These are phyloP conservation scores for Plagiodera versicolora DNA, from an alignment of 2,888 invertebrate species.

Conservation along the genomic window DNA sequence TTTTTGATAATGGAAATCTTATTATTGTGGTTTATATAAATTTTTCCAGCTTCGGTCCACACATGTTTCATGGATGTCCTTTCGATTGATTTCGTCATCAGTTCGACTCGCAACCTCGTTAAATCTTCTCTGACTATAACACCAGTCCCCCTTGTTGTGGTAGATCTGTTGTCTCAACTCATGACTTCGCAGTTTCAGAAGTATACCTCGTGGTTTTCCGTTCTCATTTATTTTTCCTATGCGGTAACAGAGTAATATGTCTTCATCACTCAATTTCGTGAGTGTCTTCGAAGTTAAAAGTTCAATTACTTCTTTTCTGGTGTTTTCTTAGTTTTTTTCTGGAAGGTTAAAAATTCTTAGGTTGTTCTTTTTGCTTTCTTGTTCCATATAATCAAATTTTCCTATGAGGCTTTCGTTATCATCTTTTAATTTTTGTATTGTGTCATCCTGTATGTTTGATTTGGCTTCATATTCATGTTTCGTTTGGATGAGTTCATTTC, in stretches of 20 bases:
- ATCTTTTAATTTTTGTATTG: neutral
- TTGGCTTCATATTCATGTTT: neutral
- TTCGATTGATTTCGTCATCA: neutral
- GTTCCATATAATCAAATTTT: neutral
- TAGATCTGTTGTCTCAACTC: neutral
- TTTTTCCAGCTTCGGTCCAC: constrained; percentile 4
- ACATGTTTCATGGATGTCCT: neutral
- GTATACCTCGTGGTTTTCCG: neutral
- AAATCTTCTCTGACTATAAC: constrained; percentile 1
- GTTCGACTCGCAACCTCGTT: neutral
- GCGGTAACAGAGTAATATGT: neutral
- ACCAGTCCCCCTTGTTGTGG: constrained; percentile 3
- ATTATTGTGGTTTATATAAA: neutral
- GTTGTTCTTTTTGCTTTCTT: constrained; percentile 1
- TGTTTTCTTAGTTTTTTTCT: neutral
- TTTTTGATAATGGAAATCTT: neutral
- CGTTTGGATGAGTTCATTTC: neutral
- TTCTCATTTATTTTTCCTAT: neutral
- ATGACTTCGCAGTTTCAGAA: neutral
- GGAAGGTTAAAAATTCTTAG: neutral
- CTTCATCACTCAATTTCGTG: neutral
- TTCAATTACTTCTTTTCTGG: neutral
- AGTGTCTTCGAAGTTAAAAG: neutral
- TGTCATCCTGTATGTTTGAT: neutral
- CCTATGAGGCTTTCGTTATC: neutral